Percentiles rank a stretch among this genome's conserved stretches.
These are phyloP conservation scores for Crenichthys baileyi DNA, from an alignment of 2,797 vertebrate genomes.

Conservation along the genomic window DNA sequence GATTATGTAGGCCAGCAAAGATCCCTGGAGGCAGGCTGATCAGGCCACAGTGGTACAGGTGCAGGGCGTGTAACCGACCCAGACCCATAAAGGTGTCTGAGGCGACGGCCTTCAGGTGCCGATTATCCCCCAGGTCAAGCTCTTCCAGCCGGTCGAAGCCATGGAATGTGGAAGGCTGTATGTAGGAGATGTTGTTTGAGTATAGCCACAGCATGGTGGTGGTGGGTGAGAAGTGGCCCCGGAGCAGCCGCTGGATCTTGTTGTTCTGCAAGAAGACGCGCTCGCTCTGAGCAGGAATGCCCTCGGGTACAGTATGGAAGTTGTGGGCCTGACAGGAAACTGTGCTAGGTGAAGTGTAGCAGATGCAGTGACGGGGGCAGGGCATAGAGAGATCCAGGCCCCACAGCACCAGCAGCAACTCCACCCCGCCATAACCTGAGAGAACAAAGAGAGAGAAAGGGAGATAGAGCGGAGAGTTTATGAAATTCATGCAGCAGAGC, in stretches of 20 bases:
- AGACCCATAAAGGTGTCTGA: conserved; percentile 94
- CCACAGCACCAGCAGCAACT: conserved; percentile 91
- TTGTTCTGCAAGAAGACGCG: conserved; percentile 98
- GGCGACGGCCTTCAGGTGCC: conserved; percentile 87
- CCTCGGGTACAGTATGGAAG: conserved; percentile 91
- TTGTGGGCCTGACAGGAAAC: conserved; percentile 98
- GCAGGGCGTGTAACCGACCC: conserved; percentile 91
- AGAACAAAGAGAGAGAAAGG: neutral
- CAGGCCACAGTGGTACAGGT: conserved; percentile 95
- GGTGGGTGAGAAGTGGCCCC: conserved; percentile 92
- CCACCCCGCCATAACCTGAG: conserved; percentile 88
- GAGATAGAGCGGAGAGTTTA: conserved; percentile 42
- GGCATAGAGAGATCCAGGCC: conserved; percentile 84
- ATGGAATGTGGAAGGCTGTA: conserved; percentile 91
- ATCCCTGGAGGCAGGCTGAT: conserved; percentile 88
- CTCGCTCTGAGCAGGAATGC: conserved; percentile 93
- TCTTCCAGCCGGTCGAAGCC: conserved; percentile 94
- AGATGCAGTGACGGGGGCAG: conserved; percentile 94
- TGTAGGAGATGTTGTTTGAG: conserved; percentile 98
- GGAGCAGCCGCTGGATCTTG: conserved; percentile 90
- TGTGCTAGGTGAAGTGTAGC: conserved; percentile 95
- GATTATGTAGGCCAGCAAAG: conserved; percentile 90
- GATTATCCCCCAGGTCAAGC: conserved; percentile 95
- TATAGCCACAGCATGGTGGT: conserved; percentile 97
- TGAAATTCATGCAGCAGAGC: conserved; percentile 57